A percentile compares a stretch with the other conserved stretches of the same genome.
phyloP scores from a whole-genome alignment of 2,797 vertebrate species.

The Lutjanus argentimaculatus region DNA sequence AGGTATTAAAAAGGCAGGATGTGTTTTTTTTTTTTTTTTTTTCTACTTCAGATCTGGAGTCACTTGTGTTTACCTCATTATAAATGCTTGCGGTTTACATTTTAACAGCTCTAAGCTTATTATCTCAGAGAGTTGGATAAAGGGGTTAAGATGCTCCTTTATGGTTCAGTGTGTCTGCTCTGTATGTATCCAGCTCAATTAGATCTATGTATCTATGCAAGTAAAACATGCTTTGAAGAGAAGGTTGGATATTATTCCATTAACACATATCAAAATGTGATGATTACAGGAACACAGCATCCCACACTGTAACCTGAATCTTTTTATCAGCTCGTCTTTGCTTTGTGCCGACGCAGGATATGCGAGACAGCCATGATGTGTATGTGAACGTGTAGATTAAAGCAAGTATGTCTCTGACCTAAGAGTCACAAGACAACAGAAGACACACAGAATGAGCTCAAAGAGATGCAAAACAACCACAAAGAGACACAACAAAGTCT shows the following conservation, averaged over 20 bases:
- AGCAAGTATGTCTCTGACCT: too few species aligned
- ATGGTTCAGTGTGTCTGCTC: slow-evolving; percentile 36
- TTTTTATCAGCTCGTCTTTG: slow-evolving; percentile 28
- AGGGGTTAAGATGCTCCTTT: slow-evolving; percentile 46
- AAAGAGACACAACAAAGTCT: too few species aligned
- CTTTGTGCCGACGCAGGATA: neutral
- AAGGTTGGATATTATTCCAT: slow-evolving; percentile 27
- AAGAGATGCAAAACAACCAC: too few species aligned
- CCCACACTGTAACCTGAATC: slow-evolving; percentile 30
- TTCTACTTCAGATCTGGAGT: slow-evolving; percentile 43
- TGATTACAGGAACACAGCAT: slow-evolving; percentile 27
- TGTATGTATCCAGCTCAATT: slow-evolving; percentile 23
- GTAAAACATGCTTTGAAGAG: slow-evolving; percentile 30
- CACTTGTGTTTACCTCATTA: slow-evolving; percentile 66
- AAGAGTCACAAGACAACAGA: too few species aligned
- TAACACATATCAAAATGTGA: slow-evolving; percentile 43
- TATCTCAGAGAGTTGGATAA: slow-evolving; percentile 56
- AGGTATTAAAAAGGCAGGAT: slow-evolving; percentile 50
- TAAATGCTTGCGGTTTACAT: slow-evolving; percentile 51
- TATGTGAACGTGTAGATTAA: too few species aligned
- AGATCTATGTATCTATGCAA: too few species aligned
- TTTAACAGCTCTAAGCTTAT: slow-evolving; percentile 56
- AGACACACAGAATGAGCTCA: too few species aligned
- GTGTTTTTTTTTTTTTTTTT: slow-evolving; percentile 15
- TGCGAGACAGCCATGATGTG: too few species aligned